Base-by-base conservation (phyloP, 2,113 vertebrate genomes). In the Otis tarda region DNA sequence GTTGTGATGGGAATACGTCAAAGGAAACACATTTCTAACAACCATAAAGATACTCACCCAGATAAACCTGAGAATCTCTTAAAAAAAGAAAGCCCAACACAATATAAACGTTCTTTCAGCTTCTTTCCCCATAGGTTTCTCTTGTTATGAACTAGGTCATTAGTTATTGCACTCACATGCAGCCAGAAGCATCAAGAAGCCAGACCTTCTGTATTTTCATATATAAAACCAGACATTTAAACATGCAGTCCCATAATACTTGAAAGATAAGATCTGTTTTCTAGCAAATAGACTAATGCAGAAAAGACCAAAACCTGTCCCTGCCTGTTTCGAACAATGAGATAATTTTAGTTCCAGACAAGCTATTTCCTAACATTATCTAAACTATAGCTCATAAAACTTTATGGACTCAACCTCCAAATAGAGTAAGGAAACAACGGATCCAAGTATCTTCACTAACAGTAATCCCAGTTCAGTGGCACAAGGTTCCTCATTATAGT, bases 361-460 rank as follows among this genome's bases (percentile, higher is more conserved):
- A 92, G 53, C 83, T 49, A 92, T 73, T 97, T 97, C 95, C 95
- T 96, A 93, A 87, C 41, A 79, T 95, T 96, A 96, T 94, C 94
- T 97, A 95, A 96, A 95, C 95, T 73, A 79, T 33, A 96, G 73
- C 92, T 97, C 95, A 93, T 97, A 95, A 96, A 96, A 93, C 22
- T 95, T 94, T 93, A 96, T 96, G 65, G 89, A 92, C 83, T 95
- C 53, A 83, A 10, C 55, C 57, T 95, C 45, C 88, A 88, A 89
- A 93, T 0, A 64, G 64, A 89, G 39, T 55, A 53, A 89, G 79
- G 84, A 90, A 84, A 96, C 92, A 95, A 92, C 81, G 23, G 35
- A 67, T 65, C 18, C 64, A 73, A 90, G 49, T 74, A 68, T 84
- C 90, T 93, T 93, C 80, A 65, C 20, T 78, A 53, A 71, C 2